These are phyloP conservation scores for Drosophila fuyamai DNA, from an alignment of 1,140 invertebrate genomes.

Conservation along the genomic window DNA sequence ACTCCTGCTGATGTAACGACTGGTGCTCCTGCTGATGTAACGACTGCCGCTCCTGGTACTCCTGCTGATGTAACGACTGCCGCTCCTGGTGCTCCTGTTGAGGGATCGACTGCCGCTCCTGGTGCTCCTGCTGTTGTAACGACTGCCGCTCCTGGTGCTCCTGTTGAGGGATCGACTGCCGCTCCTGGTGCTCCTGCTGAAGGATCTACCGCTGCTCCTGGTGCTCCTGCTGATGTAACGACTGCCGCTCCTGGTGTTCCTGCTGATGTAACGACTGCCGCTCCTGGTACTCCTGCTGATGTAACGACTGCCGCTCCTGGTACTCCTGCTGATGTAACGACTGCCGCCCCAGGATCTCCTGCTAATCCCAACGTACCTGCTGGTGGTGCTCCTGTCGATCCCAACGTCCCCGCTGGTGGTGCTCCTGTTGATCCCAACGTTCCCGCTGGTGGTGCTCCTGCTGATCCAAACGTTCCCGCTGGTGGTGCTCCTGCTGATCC, in stretches of 20 bases:
- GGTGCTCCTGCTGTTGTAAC: not conserved
- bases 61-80: not conserved
- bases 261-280: conserved; percentile 3
- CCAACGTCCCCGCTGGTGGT: conserved; percentile 10
- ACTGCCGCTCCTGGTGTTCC: conserved; percentile 27
- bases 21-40: not conserved
- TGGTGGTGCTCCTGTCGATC: conserved; percentile 13
- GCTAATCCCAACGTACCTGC: conserved; percentile 12
- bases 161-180: conserved; percentile 1
- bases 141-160: conserved; percentile 8
- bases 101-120: not conserved
- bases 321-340: not conserved
- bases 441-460: conserved; percentile 17
- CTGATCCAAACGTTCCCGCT: not conserved
- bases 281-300: conserved; percentile 13
- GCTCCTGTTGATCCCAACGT: conserved; percentile 13
- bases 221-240: conserved; percentile 3
- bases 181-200: conserved; percentile 21
- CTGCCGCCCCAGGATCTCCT: conserved; percentile 25
- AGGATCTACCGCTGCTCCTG: conserved; percentile 13
- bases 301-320: conserved; percentile 7
- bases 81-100: not conserved
- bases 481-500: conserved; percentile 14
- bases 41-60: not conserved
- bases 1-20: not conserved